These are phyloP conservation scores for Poecilobothrus nobilitatus DNA, from an alignment of 2,888 invertebrate genomes.

Conservation along the genomic window DNA sequence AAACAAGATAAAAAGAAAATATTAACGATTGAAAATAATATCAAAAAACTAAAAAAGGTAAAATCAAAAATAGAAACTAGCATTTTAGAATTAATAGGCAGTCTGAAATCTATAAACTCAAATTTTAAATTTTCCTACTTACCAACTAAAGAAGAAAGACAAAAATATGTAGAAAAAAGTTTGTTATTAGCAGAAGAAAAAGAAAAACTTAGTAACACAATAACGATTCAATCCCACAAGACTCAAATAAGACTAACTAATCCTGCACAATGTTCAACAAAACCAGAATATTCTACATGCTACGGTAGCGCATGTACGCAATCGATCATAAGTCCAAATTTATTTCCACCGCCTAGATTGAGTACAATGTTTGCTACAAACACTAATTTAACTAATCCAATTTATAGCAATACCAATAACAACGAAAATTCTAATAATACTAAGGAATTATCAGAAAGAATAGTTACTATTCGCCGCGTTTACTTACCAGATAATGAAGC, in stretches of 20 bases:
- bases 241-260: conserved; percentile 13
- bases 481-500: conserved; percentile 60
- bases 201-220: conserved; percentile 12
- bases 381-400: not conserved
- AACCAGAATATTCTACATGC: conserved; percentile 15
- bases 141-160: conserved; percentile 42
- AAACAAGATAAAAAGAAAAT: conserved; percentile 41
- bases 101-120: conserved; percentile 37
- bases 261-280: not conserved
- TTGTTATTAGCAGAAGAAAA: conserved; percentile 23
- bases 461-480: conserved; percentile 65
- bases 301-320: conserved; percentile 13
- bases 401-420: not conserved
- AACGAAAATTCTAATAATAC: conserved; percentile 13
- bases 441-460: conserved; percentile 44
- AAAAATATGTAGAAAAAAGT: conserved; percentile 33
- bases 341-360: conserved; percentile 24
- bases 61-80: conserved; percentile 40
- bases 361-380: not conserved
- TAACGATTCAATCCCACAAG: conserved; percentile 18
- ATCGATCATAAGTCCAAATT: conserved; percentile 23
- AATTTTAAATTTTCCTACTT: conserved; percentile 42
- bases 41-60: conserved; percentile 40
- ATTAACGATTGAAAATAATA: conserved; percentile 36
- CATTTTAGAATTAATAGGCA: conserved; percentile 40